Evolutionary conservation across 2,797 vertebrate species (phyloP), one percentile per base, ranked within the genome.

Genomic region (Caiman crocodilus): DNA sequence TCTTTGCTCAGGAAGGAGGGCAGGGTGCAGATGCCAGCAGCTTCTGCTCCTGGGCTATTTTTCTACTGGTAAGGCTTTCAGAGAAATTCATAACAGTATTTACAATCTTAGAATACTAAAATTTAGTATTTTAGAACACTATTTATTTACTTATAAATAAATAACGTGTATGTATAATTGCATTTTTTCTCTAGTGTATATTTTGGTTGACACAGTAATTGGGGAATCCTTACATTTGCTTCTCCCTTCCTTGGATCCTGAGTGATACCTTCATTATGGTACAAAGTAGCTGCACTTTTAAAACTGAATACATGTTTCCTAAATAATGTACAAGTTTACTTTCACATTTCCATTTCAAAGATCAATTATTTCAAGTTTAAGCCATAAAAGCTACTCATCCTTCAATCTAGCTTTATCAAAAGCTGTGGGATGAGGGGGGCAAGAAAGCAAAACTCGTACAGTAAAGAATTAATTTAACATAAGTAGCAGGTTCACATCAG

Each of bases 301-400:
- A 90, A 92, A 26, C 4, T 76, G 57, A 92, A 42, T 90, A 58
- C 74, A 1, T 59, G 74, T 84, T 93, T 93, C 60, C 59, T 89
- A 94, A 90, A 88, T 81, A 88, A 84, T 58, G 76, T 63, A 90
- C 30, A 85, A 79, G 12, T 92, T 95, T 92, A 21, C 65, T 94
- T 94, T 84, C 71, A 85, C 77, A 90, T 96, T 92, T 94, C 60
- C 88, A 90, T 94, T 95, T 93, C 87, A 95, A 94, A 90, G 63
- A 6, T 81, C 69, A 69, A 3, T 90, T 92, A 96, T 88, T 95
- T 96, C 89, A 87, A 82, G 17, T 82, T 23, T 75, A 93, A 95
- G n/a, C 35, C 86, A 58, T 75, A 93, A 88, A 92, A 93, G 79
- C 71, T 88, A 71, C 10, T 89, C 65, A 80, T 82, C 82, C 84